Base-by-base conservation (phyloP, 2,888 invertebrate species). In the Papilio demoleus region DNA sequence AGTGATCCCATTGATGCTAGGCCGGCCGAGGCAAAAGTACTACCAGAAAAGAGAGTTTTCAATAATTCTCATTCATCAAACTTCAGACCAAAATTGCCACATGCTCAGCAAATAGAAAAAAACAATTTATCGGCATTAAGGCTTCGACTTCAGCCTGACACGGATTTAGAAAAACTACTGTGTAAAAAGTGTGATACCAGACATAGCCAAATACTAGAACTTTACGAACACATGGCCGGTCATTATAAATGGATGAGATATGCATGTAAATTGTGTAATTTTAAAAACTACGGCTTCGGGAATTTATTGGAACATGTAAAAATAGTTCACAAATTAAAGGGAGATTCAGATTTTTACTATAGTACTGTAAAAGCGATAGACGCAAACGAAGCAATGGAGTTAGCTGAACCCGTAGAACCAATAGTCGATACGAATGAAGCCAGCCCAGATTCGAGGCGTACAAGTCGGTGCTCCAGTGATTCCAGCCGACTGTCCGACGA, bases 221-320 rank as follows among this genome's bases (percentile, higher is more conserved):
- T 96, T 6, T 88, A 94, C 27, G 84, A 87, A 59, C 96, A 96
- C 76, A 94, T 95, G 86, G 94, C 95, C 0, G 77, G 77, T 4
- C 96, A 96, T 80, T 93, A 95, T 70, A 94, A 95, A 70, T 95
- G 96, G 95, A 93, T 95, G 77, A 93, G 96, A 34, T 97, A 95
- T 80, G 95, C 95, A 67, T 97, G 97, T 80, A 95, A 94, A 77
- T 84, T 95, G 19, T 97, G 97, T 83, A 93, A 94, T 63, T 96
- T 94, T 78, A 94, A 94, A 78, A 94, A 95, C 70, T 95, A 95
- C 74, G 88, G 93, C 14, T 95, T 94, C 74, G 93, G 93, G 60
- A 95, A 95, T 73, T 93, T 95, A 56, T 93, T 94, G 1, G 93
- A 94, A 70, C 96, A 96, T 79, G 93, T 95, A 1, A 94, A 93